A percentile compares a stretch with the other conserved stretches of the same genome.
These are phyloP conservation scores for Philaethria dido DNA, from an alignment of 2,888 invertebrate species.

Conservation along the genomic window DNA sequence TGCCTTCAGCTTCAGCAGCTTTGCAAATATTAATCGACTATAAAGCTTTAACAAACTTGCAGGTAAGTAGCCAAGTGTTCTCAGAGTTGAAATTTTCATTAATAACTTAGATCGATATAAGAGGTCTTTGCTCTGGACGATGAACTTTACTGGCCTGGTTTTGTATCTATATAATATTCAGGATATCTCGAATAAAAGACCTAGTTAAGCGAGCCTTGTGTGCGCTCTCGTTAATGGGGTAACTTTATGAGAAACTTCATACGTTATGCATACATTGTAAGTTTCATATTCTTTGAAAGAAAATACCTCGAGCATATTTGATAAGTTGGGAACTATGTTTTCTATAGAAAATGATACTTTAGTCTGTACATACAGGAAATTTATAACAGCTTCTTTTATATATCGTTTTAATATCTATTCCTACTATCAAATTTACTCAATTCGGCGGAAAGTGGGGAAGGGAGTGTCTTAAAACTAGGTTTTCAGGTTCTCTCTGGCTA, in stretches of 20 bases:
- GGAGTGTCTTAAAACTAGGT: background rate
- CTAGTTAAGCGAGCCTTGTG: conserved; percentile 27
- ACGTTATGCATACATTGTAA: conserved; percentile 23
- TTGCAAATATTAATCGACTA: conserved; percentile 13
- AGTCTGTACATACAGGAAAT: conserved; percentile 4
- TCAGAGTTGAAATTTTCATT: conserved; percentile 35
- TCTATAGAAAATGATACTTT: conserved; percentile 6
- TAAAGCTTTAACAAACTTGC: conserved; percentile 17
- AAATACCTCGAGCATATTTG: conserved; percentile 18
- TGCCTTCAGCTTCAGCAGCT: background rate
- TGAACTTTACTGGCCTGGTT: conserved; percentile 35
- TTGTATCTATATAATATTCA: conserved; percentile 35
- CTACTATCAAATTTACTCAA: too few relatives aligned
- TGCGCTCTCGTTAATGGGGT: conserved; percentile 25
- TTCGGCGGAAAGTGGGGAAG: too few relatives aligned
- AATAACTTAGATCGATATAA: conserved; percentile 31
- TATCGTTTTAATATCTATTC: background rate
- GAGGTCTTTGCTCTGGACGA: conserved; percentile 33
- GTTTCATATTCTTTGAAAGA: conserved; percentile 21
- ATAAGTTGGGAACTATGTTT: conserved; percentile 1
- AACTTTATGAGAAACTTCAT: conserved; percentile 25
- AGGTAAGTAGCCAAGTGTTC: conserved; percentile 22
- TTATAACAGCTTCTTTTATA: background rate
- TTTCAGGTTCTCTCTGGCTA: too few relatives aligned
- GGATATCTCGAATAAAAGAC: conserved; percentile 30